Evolutionary conservation across 2,797 vertebrate species (phyloP), one percentile per base, ranked within the genome.

Genomic region (Sebastes hubbsi): DNA sequence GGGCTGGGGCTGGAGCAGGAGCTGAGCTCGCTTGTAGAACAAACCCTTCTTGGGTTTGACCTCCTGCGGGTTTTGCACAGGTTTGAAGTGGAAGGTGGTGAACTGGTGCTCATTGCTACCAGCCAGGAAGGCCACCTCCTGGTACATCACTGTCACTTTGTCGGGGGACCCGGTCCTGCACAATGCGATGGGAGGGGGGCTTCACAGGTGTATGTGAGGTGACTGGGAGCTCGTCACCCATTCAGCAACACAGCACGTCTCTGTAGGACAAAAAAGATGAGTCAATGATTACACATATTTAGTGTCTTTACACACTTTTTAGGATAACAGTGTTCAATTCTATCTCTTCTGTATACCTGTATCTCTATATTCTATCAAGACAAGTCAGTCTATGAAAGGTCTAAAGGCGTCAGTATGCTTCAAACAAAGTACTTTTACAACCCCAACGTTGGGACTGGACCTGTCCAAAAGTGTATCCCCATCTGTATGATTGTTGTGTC

Each of bases 71-170:
- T 96, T 97, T 83, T 97, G 95, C 81, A 97, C 84, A 12, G 89
- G 95, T 80, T 96, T 97, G 90, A 96, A 96, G 89, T 94, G 95
- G 78, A 94, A 96, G 78, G 89, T 77, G 83, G 93, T 91, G 86
- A 96, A 95, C 87, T 93, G 94, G 91, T 90, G 94, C 52, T 98
- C 97, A 6, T 94, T 88, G 87, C 93, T 97, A 67, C 97, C 96
- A 9, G 96, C 95, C 49, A 98, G 94, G 89, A 97, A 93, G 83
- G 97, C 97, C 96, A 98, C 98, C 88, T 97, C 89, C 91, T 96
- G 96, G 95, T 96, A 96, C 95, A 97, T 96, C 62, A 88, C 92
- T 84, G 89, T 87, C 32, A 64, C 85, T 84, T 55, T 52, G 75
- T 78, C 70, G 84, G 87, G 72, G 72, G 70, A 82, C 54, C 82